Evolutionary conservation across 2,113 vertebrate genomes (phyloP).

Genomic region (Phycodurus eques): DNA sequence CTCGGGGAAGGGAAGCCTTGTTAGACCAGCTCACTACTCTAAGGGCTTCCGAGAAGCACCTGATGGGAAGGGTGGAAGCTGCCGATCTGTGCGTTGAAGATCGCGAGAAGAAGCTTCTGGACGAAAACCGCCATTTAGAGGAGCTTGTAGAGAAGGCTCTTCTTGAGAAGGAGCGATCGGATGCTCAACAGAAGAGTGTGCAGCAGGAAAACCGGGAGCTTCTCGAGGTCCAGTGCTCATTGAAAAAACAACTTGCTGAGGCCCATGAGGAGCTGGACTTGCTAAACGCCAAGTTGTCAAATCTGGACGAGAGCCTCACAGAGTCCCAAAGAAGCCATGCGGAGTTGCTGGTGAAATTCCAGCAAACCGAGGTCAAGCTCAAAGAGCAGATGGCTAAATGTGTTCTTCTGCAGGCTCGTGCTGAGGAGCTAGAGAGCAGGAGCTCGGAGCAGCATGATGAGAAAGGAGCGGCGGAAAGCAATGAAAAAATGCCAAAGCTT

Average conservation of each 20-base stretch:
- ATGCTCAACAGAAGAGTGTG: slow-evolving; percentile 67
- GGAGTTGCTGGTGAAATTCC: slow-evolving; percentile 69
- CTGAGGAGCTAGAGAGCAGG: slow-evolving; percentile 58
- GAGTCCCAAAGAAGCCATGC: slow-evolving; percentile 70
- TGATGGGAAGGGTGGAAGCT: slow-evolving; percentile 65
- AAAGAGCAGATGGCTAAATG: slow-evolving; percentile 60
- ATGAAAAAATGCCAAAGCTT: slow-evolving; percentile 56
- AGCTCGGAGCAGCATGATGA: slow-evolving; percentile 59
- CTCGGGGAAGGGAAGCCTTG: slow-evolving; percentile 56
- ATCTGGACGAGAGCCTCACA: slow-evolving; percentile 73
- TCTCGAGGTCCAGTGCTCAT: slow-evolving; percentile 65
- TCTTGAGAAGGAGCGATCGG: slow-evolving; percentile 64
- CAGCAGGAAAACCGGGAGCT: slow-evolving; percentile 73
- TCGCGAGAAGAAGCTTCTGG: slow-evolving; percentile 70
- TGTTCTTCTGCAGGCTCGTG: slow-evolving; percentile 64
- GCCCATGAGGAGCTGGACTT: slow-evolving; percentile 72
- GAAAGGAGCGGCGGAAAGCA: slow-evolving; percentile 70
- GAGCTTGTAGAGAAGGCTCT: slow-evolving; percentile 72
- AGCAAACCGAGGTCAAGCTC: slow-evolving; percentile 68
- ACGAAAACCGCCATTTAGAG: slow-evolving; percentile 74
- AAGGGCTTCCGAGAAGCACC: slow-evolving; percentile 76
- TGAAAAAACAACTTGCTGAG: slow-evolving; percentile 59
- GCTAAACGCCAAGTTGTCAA: slow-evolving; percentile 62
- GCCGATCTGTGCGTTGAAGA: slow-evolving; percentile 59
- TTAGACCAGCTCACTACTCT: slow-evolving; percentile 64